Evolutionary conservation across 2,797 vertebrate species (phyloP).

Genomic region (Emydoidea blandingii): DNA sequence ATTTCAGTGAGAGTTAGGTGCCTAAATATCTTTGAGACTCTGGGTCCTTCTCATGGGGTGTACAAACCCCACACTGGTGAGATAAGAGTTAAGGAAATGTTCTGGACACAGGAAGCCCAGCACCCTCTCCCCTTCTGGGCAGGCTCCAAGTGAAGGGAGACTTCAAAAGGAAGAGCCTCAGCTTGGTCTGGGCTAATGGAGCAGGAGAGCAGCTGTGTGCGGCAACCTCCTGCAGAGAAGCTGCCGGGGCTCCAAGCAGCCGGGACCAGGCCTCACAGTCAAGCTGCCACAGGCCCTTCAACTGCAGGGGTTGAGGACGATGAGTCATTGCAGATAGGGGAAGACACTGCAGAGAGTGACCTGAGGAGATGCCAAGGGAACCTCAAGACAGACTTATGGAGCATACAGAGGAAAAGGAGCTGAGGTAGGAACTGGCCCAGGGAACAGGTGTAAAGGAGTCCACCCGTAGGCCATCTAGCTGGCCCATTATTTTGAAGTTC

Average conservation of each 20-base stretch:
- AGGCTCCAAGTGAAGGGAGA: no score
- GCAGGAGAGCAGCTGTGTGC: no score
- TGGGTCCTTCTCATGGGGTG: not conserved
- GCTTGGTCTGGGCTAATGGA: no score
- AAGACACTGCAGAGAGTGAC: not conserved
- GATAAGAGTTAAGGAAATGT: not conserved
- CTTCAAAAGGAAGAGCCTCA: no score
- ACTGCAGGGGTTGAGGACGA: not conserved
- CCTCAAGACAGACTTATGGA: not conserved
- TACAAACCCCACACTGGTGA: not conserved
- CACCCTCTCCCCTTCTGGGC: no score
- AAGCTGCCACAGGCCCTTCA: not conserved
- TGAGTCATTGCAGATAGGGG: not conserved
- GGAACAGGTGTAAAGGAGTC: not conserved
- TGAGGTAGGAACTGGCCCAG: not conserved
- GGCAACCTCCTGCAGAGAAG: no score
- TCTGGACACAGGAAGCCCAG: no score
- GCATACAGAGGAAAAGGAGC: not conserved
- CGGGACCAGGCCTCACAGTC: accelerated
- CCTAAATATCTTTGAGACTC: no score
- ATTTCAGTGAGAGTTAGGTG: not conserved
- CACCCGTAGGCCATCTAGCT: not conserved
- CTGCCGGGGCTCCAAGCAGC: no score
- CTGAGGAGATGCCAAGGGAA: not conserved
- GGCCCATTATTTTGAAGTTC: not conserved